Conservation (phyloP, 2,113 vertebrate genomes). For the Furnarius figulus region DNA sequence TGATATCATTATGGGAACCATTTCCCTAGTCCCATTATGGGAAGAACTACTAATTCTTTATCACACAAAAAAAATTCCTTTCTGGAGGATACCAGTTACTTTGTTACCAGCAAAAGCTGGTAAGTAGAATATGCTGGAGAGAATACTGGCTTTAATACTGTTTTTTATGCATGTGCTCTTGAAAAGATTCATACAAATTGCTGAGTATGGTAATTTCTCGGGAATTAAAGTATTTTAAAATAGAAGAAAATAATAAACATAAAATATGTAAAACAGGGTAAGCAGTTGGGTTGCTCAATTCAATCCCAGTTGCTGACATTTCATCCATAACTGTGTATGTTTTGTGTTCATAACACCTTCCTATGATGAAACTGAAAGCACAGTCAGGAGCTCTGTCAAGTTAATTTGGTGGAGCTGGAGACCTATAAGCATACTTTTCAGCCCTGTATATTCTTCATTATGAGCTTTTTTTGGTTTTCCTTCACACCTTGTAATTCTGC, state of each 20-base stretch:
- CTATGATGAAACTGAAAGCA: not conserved
- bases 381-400: not conserved
- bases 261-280: not conserved
- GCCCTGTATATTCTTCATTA: not conserved
- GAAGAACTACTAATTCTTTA: not conserved
- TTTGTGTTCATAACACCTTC: not conserved
- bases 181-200: not conserved
- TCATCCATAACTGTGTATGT: not conserved
- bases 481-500: slow-evolving; percentile 49
- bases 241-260: not conserved
- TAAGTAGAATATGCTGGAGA: not conserved
- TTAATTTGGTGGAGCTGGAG: not conserved
- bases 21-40: not conserved
- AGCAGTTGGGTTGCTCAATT: not conserved
- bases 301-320: not conserved
- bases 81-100: not conserved
- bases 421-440: not conserved
- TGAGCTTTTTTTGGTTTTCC: slow-evolving; percentile 15
- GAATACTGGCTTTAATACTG: not conserved
- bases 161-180: not conserved
- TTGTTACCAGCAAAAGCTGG: not conserved
- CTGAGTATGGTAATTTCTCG: not conserved
- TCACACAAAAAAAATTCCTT: not conserved
- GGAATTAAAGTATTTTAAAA: not conserved
- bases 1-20: not conserved